Evolutionary conservation across 2,797 vertebrate genomes (phyloP), one percentile per base, ranked within the genome.

Genomic region (Xenops minutus): DNA sequence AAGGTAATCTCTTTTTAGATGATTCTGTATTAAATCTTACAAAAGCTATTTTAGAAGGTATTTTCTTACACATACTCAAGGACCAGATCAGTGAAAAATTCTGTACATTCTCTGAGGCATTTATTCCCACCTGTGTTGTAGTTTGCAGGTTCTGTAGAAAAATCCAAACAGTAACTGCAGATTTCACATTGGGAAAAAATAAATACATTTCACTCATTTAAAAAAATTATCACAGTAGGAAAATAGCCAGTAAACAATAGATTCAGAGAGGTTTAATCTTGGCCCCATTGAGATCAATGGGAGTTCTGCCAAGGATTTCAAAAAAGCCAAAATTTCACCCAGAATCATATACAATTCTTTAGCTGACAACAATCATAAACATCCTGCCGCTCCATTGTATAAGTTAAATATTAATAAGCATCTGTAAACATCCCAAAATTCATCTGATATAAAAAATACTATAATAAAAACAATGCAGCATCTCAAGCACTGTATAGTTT

Each of bases 121-220:
- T 23, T 78, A 84, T 73, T 93, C 76, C 91, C 80, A 82, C 44
- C 43, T 84, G 71, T 85, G 82, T 10, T 88, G 54, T 63, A 89
- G 43, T 79, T 92, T 66, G 79, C 62, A 93, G 69, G 55, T 92
- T 89, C 90, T 2, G 7, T 90, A 96, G 69, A 93, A 96, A 96
- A 96, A 88, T 75, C 69, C 81, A 85, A 92, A 93, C 67, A 95
- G 83, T 63, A 88, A 95, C 83, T 88, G 76, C 55, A 79, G 58
- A 74, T 84, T 96, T 96, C 89, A 97, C 95, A 95, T 85, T 92
- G 79, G 93, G 93, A 91, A 91, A 95, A 86, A 95, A 96, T 89
- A 97, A 94, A 95, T 85, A 91, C 23, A 82, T 91, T 93, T 94
- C 68, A 78, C n/a, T 94, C 78, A 37, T 66, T 77, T 51, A 9